A percentile compares a stretch with the other conserved stretches of the same genome.
Conservation (phyloP, 2,797 vertebrate species). For the Hipposideros larvatus region DNA sequence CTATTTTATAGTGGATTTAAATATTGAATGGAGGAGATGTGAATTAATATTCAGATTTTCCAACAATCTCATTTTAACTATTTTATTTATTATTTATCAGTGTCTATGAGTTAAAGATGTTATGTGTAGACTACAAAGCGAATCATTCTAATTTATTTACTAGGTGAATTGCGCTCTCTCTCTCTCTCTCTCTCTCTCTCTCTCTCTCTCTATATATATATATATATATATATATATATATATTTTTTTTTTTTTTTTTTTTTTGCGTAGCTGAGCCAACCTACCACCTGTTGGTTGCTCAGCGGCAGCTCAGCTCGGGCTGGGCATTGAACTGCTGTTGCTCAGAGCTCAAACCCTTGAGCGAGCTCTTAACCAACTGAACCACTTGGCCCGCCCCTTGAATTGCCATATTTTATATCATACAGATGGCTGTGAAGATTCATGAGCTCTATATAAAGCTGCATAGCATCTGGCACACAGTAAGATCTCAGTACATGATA, state of each 20-base stretch:
- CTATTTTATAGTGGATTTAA: neutral
- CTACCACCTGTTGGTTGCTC: too few species aligned
- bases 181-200: too few species aligned
- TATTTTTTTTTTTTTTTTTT: too few species aligned
- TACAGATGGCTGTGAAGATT: neutral
- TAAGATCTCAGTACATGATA: neutral
- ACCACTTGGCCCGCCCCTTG: too few species aligned
- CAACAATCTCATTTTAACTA: neutral
- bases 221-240: too few species aligned
- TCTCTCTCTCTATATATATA: too few species aligned
- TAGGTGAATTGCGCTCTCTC: neutral
- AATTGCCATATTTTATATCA: neutral
- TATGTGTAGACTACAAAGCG: neutral
- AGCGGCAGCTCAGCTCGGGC: too few species aligned
- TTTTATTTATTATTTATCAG: conserved; percentile 16
- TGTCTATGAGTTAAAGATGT: neutral
- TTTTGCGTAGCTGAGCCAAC: too few species aligned
- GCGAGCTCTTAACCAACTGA: too few species aligned
- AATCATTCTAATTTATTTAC: neutral
- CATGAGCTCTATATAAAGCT: conserved; percentile 20
- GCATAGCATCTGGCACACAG: neutral
- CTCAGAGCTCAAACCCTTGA: too few species aligned
- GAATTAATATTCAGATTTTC: neutral
- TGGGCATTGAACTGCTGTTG: too few species aligned
- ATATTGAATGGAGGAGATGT: neutral